Base-by-base conservation (phyloP, 2,888 invertebrate species). In the Busseola fusca region DNA sequence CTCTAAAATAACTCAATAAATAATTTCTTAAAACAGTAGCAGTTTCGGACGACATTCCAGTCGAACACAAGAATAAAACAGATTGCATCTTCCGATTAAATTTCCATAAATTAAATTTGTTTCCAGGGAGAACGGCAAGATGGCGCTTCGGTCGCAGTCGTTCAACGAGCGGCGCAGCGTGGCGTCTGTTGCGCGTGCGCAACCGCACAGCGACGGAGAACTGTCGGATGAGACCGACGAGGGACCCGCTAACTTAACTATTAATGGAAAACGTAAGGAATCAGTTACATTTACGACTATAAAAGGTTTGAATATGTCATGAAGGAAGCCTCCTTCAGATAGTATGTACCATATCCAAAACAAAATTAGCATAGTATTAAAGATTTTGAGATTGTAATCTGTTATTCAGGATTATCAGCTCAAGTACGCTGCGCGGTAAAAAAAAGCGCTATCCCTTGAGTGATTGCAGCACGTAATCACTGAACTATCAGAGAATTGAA, bases 171-270 rank as follows among this genome's bases (percentile, higher is more conserved):
- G 93, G 18, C 93, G 95, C 42, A 83, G 84, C 82, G 93, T 87
- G 69, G 86, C 92, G 50, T 88, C 92, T 3, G 86, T 92, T 54
- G 89, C 93, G 88, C 94, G 94, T 50, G 91, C 93, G 82, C 95
- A 95, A 89, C 95, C 95, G 27, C 95, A 95, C 89, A 96, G 96
- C 85, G 96, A 95, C 74, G 95, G 96, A 2, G 96, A 96, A 70
- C 89, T 95, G 0, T 93, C 95, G 1, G 95, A 95, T 74, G 94
- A 93, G 52, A 87, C 87, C 0, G 94, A 94, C 10, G 94, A 94
- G 18, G 87, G 85, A n/a, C 92, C 93, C 0, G 88, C 91, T 14
- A 93, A 93, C 79, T 84, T 92, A 57, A 87, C 91, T 60, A 74
- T 90, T 37, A 91, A 91, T 84, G 93, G 91, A 54, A 94, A 94